Base-by-base conservation (phyloP, 2,888 invertebrate species). In the Entomobrya proxima region DNA sequence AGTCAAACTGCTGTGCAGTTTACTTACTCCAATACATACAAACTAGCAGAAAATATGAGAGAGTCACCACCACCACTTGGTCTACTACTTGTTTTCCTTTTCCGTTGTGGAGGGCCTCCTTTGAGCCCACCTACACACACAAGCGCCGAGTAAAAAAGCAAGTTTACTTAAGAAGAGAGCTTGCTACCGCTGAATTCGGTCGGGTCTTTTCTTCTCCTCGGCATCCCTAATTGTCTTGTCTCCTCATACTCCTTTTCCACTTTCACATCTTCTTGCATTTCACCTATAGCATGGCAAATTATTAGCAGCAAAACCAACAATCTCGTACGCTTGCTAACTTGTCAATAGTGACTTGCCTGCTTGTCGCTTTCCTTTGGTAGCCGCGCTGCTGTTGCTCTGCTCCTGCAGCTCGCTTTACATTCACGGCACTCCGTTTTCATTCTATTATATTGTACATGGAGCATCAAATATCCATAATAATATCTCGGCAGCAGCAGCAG, bases 221-320 rank as follows among this genome's bases (percentile, higher is more conserved):
- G 64, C 18, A 67, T 37, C 64, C 64, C n/a, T n/a, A 67, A 67
- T 67, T 67, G 64, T 67, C 64, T 67, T 18, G 37, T 37, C n/a
- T n/a, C n/a, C n/a, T n/a, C n/a, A n/a, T 18, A 35, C 18, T 37
- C 15, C 37, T 24, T 21, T 37, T 44, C 15, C 37, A 67, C 37
- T 67, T 24, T 40, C 37, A 11, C 64, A 24, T 24, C 64, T 35
- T 5, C 64, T 35, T 64, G 11, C 35, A 32, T 30, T 64, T 64
- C 30, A 64, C 35, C 18, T 18, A 50, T 2, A 13, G 6, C 15
- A 15, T 2, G 21, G 50, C 7, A 52, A 52, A 52, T 52, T 52
- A 52, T 52, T 30, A 35, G 15, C 58, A 64, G 7, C 37, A 35
- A 11, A 35, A 37, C n/a, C 37, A 37, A 67, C 37, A 37, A 40